Evolutionary conservation across 2,797 vertebrate genomes (phyloP), one percentile per base, ranked within the genome.

Genomic region (Hoplostethus atlanticus): DNA sequence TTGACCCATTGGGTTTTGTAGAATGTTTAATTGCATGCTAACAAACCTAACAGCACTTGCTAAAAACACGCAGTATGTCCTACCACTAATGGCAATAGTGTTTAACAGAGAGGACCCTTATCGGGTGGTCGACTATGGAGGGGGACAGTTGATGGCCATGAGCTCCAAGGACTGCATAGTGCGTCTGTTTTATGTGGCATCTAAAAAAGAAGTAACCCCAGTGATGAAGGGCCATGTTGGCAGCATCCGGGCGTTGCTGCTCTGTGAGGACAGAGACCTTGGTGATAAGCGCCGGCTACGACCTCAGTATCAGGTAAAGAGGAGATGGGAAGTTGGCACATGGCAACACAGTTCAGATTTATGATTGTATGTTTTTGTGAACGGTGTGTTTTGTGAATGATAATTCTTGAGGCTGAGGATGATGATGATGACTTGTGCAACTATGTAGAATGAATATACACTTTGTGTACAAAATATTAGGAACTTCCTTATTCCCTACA

Each of bases 251-350:
- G 88, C 93, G 0, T 89, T 97, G 40, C 69, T 94, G 73, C 73
- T 98, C 13, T 89, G 91, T 0, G 92, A 96, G 81, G 90, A 96
- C 42, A 83, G 87, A 21, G 90, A 88, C 9, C 84, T 97, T 97
- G n/a, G 71, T 98, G 44, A 84, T 97, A 17, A 95, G 95, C 0
- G 92, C 91, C 0, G 90, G 96, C 83, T 92, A 86, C 0, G 96
- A 99, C 38, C 85, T 95, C 48, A 96, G 90, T 21, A 97, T 99
- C 93, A 96, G 97, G 97, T 98, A 70, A 79, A 51, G 53, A 38
- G 50, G 53, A 38, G 50, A 40, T 55, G 28, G 40, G 34, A 52
- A 3, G 12, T 12, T 51, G 30, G 28, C 16, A 47, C 28, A 44
- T 11, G 11, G 38, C 8, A 17, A 6, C 13, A 5, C 40, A 42